These are phyloP conservation scores for Acronicta psi DNA, from an alignment of 2,888 invertebrate species.

Conservation along the genomic window DNA sequence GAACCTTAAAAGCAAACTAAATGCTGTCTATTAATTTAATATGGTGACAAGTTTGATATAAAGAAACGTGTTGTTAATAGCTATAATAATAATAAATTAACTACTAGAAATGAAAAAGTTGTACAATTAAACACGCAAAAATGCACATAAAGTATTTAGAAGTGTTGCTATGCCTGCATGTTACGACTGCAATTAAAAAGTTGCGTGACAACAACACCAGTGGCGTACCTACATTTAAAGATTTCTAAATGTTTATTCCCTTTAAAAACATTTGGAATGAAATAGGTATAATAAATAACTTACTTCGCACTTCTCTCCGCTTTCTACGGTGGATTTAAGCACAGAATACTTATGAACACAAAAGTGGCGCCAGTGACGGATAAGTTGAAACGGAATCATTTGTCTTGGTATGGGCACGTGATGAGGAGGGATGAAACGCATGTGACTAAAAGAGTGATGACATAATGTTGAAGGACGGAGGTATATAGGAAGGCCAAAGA, in stretches of 20 bases:
- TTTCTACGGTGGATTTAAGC: background rate
- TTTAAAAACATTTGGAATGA: slow-evolving; percentile 1
- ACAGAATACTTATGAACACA: background rate
- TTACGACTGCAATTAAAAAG: too few relatives aligned
- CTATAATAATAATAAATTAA: too few relatives aligned
- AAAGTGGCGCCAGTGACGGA: too few relatives aligned
- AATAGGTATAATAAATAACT: too few relatives aligned
- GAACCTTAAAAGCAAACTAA: background rate
- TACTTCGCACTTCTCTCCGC: background rate
- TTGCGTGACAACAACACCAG: too few relatives aligned
- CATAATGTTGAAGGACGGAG: too few relatives aligned
- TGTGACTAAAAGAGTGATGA: too few relatives aligned
- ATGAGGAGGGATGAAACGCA: too few relatives aligned
- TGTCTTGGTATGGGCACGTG: too few relatives aligned
- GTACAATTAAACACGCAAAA: background rate
- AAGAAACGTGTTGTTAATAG: background rate
- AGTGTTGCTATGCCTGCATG: background rate
- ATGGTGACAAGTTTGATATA: background rate
- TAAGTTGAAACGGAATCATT: too few relatives aligned
- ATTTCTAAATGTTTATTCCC: slow-evolving; percentile 2
- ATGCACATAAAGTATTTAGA: background rate
- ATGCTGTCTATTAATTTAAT: background rate
- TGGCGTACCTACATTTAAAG: too few relatives aligned
- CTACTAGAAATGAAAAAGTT: background rate
- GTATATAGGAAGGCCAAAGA: too few relatives aligned